Percentiles rank a stretch among this genome's conserved stretches.
Conservation (phyloP, 2,797 vertebrate species). For the Rousettus madagascariensis region DNA sequence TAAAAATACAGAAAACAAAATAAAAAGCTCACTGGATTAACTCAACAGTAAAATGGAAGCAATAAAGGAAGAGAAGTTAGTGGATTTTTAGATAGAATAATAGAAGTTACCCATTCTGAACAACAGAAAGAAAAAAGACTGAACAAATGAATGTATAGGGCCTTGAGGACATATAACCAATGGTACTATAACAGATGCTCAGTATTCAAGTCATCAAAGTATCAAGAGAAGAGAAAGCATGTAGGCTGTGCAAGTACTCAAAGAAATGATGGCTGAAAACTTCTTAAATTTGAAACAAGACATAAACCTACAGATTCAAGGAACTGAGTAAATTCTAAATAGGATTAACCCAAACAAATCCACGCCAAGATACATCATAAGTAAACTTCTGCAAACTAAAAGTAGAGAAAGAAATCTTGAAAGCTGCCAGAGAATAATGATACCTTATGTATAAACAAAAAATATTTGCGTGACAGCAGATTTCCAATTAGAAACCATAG, state of each 20-base stretch:
- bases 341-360: background rate
- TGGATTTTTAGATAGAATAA: background rate
- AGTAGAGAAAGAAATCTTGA: background rate
- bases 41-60: background rate
- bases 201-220: background rate
- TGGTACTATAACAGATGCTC: background rate
- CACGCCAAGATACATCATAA: background rate
- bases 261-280: background rate
- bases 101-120: background rate
- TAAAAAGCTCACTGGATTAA: background rate
- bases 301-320: background rate
- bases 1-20: background rate
- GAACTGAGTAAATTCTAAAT: background rate
- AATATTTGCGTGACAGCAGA: background rate
- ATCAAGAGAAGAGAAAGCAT: background rate
- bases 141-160: background rate
- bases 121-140: background rate
- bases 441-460: background rate
- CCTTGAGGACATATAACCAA: background rate
- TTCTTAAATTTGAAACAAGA: background rate
- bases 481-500: background rate
- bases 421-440: background rate
- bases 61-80: background rate
- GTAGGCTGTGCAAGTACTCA: background rate
- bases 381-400: background rate